Percentiles rank a stretch among this genome's conserved stretches.
Evolutionary conservation across 2,888 invertebrate species (phyloP).

Genomic region (Danaus chrysippus): DNA sequence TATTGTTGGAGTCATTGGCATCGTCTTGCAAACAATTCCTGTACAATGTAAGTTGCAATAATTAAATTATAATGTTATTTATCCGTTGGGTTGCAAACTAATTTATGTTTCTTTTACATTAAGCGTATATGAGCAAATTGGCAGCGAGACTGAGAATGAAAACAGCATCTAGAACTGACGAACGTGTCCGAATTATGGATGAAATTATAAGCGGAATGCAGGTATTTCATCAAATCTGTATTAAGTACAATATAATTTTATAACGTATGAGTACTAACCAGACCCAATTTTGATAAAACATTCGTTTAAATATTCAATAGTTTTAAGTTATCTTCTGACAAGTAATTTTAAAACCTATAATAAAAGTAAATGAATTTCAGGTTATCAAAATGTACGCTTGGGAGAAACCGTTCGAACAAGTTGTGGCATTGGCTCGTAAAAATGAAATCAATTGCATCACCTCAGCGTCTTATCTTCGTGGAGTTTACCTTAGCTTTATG

Average conservation of each 20-base stretch:
- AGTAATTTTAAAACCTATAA: too few relatives aligned
- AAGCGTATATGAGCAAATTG: conserved; percentile 82
- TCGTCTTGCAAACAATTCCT: conserved; percentile 89
- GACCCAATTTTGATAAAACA: too few relatives aligned
- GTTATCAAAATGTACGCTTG: conserved; percentile 99
- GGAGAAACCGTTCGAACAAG: conserved; percentile 92
- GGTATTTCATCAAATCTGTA: conserved; percentile 70
- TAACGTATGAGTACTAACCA: too few relatives aligned
- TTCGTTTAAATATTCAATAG: too few relatives aligned
- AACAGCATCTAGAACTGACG: conserved; percentile 92
- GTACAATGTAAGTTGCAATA: conserved; percentile 83
- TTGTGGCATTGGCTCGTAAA: conserved; percentile 87
- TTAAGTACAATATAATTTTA: too few relatives aligned
- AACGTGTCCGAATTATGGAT: conserved; percentile 94
- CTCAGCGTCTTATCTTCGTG: conserved; percentile 82
- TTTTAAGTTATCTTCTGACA: too few relatives aligned
- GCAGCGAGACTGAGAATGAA: conserved; percentile 83
- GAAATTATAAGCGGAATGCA: conserved; percentile 96
- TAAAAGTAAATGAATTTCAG: conserved; percentile 57
- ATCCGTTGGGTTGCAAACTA: background rate
- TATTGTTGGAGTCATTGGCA: conserved; percentile 87
- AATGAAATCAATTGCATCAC: conserved; percentile 81
- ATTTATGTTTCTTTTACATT: background rate
- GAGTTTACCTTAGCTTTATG: conserved; percentile 83
- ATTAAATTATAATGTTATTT: background rate